phyloP scores from a whole-genome alignment of 1,140 invertebrate genomes.

The Cotesia vestalis region DNA sequence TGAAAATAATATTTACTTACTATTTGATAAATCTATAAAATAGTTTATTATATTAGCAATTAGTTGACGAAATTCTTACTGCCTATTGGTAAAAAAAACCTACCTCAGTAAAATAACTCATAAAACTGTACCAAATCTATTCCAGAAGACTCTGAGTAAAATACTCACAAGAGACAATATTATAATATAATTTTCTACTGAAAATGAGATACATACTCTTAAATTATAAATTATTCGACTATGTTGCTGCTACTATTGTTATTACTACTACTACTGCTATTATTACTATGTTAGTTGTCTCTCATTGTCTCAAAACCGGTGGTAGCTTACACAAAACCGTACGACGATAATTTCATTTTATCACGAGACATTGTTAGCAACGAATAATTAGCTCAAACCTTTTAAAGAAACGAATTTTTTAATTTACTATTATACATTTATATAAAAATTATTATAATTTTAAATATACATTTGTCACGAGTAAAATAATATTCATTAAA shows the following conservation, averaged over 20 bases:
- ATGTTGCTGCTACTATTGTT: too few relatives aligned
- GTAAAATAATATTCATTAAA: background rate
- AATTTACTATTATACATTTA: too few relatives aligned
- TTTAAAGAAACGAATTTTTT: too few relatives aligned
- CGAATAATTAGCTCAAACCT: too few relatives aligned
- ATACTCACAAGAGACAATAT: constrained; percentile 11
- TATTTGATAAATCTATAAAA: background rate
- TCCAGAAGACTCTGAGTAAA: background rate
- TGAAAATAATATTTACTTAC: background rate
- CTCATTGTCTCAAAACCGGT: constrained; percentile 4
- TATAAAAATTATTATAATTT: background rate
- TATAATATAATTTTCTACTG: background rate
- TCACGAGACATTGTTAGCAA: too few relatives aligned
- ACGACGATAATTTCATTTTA: constrained; percentile 1
- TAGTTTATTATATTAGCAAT: background rate
- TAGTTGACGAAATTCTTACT: constrained; percentile 20
- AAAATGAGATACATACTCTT: constrained; percentile 17
- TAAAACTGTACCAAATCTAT: too few relatives aligned
- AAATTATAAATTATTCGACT: constrained; percentile 10
- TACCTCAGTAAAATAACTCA: background rate
- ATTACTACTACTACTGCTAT: too few relatives aligned
- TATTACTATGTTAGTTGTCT: background rate
- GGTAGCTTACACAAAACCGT: constrained; percentile 1
- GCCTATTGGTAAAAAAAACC: constrained; percentile 9
- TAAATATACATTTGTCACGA: background rate